Evolutionary conservation across 2,888 invertebrate species (phyloP).

Genomic region (Byasa hedistus): DNA sequence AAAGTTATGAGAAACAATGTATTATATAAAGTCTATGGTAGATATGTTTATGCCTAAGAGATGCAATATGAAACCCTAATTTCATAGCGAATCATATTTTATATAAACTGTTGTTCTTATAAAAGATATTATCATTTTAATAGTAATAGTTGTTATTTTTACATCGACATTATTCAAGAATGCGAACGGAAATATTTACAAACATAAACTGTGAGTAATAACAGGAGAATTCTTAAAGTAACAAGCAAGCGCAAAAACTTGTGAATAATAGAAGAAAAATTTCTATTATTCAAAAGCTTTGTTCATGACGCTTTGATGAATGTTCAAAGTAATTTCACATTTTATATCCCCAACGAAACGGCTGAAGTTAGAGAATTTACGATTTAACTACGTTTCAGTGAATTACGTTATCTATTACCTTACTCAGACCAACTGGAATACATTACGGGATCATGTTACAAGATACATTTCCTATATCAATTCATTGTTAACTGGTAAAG

Average conservation of each 20-base stretch:
- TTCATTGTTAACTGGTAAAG: not conserved
- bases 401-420: constrained; percentile 42
- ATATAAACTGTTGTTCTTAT: no score
- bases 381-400: constrained; percentile 44
- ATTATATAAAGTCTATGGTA: no score
- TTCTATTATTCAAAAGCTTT: constrained; percentile 74
- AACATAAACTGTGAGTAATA: not conserved
- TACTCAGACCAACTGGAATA: constrained; percentile 6
- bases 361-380: constrained; percentile 58
- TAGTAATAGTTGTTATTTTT: no score
- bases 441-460: constrained; percentile 7
- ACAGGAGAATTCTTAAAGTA: constrained; percentile 10
- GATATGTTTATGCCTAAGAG: no score
- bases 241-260: constrained; percentile 15
- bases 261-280: constrained; percentile 34
- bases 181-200: no score
- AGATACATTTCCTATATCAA: not conserved
- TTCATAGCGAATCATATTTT: no score
- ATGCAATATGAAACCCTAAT: no score
- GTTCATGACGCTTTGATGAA: constrained; percentile 72
- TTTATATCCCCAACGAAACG: constrained; percentile 61
- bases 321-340: constrained; percentile 69
- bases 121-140: no score
- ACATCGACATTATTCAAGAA: no score
- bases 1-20: no score